Evolutionary conservation across 2,888 invertebrate genomes (phyloP).

Genomic region (Polyommatus iphigenia): DNA sequence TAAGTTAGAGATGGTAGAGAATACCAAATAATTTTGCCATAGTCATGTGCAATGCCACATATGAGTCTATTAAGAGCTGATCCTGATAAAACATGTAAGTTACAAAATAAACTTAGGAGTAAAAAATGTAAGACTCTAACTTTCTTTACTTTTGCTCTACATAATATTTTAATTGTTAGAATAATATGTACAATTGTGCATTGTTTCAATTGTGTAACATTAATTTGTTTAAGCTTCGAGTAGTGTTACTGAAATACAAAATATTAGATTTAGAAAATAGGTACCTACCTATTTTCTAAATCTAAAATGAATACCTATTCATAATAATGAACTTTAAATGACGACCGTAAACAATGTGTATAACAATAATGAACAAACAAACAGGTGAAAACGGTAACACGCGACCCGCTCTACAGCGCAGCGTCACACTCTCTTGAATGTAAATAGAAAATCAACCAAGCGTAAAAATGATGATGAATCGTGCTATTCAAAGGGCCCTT

Average conservation of each 20-base stretch:
- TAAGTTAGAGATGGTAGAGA: not conserved
- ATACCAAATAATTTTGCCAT: not conserved
- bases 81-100: not conserved
- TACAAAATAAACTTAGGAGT: no score
- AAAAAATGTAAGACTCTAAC: no score
- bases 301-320: no score
- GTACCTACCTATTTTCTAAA: no score
- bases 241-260: no score
- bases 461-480: constrained; percentile 81
- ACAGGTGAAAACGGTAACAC: constrained; percentile 42
- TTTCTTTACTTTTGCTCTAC: no score
- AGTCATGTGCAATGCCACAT: no score
- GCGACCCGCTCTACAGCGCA: constrained; percentile 42
- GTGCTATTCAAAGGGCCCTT: constrained; percentile 65
- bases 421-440: constrained; percentile 46
- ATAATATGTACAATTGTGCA: no score
- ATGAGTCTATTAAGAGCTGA: not conserved
- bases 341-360: not conserved
- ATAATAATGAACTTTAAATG: not conserved
- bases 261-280: not conserved
- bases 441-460: constrained; percentile 78
- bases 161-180: no score
- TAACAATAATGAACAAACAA: not conserved
- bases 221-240: not conserved
- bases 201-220: not conserved